phyloP scores from a whole-genome alignment of 2,797 vertebrate genomes.

The Stomatorhinus walkeri region DNA sequence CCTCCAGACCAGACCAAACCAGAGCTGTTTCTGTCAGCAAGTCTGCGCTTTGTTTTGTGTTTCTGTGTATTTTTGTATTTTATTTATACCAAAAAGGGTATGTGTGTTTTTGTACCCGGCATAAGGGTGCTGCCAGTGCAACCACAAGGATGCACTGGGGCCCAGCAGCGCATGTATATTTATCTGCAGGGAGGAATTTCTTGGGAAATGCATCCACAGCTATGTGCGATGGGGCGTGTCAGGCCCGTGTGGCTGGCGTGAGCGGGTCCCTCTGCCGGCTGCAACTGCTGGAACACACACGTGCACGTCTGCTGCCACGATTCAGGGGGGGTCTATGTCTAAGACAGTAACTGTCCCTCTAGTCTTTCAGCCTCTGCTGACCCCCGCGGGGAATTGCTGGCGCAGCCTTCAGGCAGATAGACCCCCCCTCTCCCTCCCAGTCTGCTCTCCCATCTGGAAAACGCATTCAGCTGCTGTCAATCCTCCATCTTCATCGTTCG shows the following conservation, averaged over 20 bases:
- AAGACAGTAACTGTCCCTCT: constrained; percentile 21
- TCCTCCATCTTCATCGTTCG: constrained; percentile 26
- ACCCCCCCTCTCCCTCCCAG: neutral
- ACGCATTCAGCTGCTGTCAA: constrained; percentile 7
- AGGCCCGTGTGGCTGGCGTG: neutral
- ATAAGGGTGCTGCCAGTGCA: neutral
- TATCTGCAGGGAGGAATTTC: constrained; percentile 11
- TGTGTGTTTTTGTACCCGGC: neutral
- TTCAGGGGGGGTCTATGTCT: constrained; percentile 8
- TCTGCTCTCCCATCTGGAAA: constrained; percentile 28
- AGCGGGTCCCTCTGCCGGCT: neutral
- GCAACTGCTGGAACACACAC: neutral
- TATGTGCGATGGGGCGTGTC: constrained; percentile 9
- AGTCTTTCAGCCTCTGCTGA: constrained; percentile 12
- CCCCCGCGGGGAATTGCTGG: neutral
- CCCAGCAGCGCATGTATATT: neutral
- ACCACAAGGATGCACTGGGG: neutral
- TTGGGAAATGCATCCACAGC: constrained; percentile 15
- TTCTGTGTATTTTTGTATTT: neutral
- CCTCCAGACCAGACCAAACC: neutral
- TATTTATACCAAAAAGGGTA: neutral
- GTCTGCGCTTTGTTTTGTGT: neutral
- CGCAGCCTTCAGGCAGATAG: neutral
- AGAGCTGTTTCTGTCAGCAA: neutral
- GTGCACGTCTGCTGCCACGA: neutral